phyloP scores from a whole-genome alignment of 2,888 invertebrate species.

The Ligdia adustata region DNA sequence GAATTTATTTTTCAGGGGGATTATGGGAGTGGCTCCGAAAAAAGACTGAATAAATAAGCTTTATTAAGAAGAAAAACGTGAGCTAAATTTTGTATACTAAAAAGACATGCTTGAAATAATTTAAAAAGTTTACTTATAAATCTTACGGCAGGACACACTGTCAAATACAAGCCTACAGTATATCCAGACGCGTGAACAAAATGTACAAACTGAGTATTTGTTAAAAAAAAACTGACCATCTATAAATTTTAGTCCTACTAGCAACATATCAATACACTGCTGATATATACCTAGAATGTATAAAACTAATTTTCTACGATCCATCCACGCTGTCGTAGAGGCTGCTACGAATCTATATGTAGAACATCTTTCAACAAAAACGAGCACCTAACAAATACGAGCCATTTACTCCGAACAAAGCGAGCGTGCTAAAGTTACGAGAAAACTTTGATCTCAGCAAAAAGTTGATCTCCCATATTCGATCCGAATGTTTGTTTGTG shows the following conservation, averaged over 20 bases:
- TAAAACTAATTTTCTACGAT: constrained; percentile 16
- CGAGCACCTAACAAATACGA: constrained; percentile 7
- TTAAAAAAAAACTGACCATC: no score
- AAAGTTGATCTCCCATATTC: constrained; percentile 51
- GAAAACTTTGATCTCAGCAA: constrained; percentile 49
- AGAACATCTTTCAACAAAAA: constrained; percentile 1
- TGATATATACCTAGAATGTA: no score
- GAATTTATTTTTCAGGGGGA: constrained; percentile 29
- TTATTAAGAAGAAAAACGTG: not conserved
- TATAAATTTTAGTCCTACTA: no score
- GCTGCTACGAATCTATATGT: constrained; percentile 13
- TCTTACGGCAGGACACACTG: no score
- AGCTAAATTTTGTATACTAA: not conserved
- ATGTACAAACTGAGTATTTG: no score
- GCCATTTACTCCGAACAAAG: constrained; percentile 6
- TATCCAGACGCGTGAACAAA: no score
- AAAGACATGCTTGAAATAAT: no score
- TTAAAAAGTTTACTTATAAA: no score
- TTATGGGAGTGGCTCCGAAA: constrained; percentile 8
- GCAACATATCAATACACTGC: no score
- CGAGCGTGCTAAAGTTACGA: constrained; percentile 40
- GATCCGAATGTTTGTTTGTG: constrained; percentile 68
- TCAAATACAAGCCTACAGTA: no score
- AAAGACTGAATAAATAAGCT: not conserved
- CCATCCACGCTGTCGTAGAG: constrained; percentile 19